A percentile compares a stretch with the other conserved stretches of the same genome.
Conservation (phyloP, 2,113 vertebrate species). For the Egretta garzetta region DNA sequence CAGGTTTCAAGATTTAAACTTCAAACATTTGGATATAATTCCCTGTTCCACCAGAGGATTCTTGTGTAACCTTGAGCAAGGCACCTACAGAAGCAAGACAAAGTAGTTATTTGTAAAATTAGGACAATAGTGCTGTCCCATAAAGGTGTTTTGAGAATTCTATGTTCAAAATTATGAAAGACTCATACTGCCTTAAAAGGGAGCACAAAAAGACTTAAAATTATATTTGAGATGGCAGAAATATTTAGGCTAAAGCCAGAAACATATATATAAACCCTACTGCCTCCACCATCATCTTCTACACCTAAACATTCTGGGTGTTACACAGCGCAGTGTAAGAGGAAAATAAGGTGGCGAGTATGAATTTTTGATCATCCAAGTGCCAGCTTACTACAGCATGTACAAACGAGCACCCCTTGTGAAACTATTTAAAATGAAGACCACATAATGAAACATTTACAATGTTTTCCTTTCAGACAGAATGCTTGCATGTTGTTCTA, state of each 20-base stretch:
- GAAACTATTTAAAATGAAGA: neutral
- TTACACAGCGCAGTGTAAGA: neutral
- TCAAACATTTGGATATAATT: neutral
- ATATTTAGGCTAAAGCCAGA: neutral
- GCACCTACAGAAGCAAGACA: neutral
- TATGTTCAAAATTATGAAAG: neutral
- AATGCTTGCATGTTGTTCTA: neutral
- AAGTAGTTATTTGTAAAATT: conserved; percentile 1
- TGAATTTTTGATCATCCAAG: neutral
- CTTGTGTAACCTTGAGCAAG: neutral
- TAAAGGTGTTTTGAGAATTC: neutral
- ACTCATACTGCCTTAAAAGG: neutral
- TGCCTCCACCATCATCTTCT: neutral
- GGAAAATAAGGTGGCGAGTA: neutral
- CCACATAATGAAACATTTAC: neutral
- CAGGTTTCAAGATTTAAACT: neutral
- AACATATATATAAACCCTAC: neutral
- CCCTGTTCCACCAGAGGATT: neutral
- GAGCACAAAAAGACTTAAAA: neutral
- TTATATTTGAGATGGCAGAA: neutral
- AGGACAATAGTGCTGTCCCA: neutral
- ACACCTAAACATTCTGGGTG: neutral
- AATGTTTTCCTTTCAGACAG: neutral
- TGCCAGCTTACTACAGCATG: neutral
- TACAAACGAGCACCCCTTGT: neutral